Base-by-base conservation (phyloP, 92 coral and sea anemone species). In the Epizoanthus fatuus region DNA sequence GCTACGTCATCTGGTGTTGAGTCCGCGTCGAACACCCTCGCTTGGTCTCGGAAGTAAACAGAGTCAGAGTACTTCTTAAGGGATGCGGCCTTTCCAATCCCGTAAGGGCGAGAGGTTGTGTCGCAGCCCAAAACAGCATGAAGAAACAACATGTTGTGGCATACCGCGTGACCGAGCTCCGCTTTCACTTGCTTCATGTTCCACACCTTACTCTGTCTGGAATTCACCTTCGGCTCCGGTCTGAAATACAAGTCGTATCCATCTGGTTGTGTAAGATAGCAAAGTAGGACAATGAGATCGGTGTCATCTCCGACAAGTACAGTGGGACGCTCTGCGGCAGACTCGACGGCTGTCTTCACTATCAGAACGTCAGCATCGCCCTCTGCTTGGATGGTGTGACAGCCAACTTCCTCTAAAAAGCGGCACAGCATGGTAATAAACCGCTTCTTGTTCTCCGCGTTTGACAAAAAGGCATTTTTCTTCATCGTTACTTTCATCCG, bases 231-330 rank as follows among this genome's bases (percentile, higher is more conserved):
- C 54, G 79, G 58, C 51, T 70, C 69, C 29, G 86, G 70, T 45
- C 69, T 55, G 68, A 69, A 69, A 35, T 69, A 69, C 19, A 69
- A 69, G 86, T 55, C 79, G 64, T 67, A 39, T 44, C 65, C 79
- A 38, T 69, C 86, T 82, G 67, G 6, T 55, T 3, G 77, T 20
- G 44, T 29, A 72, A 51, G 86, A 81, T 53, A 81, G 67, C 86
- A 81, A 35, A 81, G 78, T 29, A 67, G 66, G 66, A 81, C 14
- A 59, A 81, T 4, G 2, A 81, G 86, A 16, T 81, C 86, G 1
- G 86, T 68, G 54, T 59, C 83, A 39, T 80, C 85, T 58, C 85
- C 58, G 3, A 80, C 75, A 39, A 80, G 85, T 16, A 60, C 74
- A 53, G 85, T 80, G 8, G 53, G 71, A 14, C 52, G 15, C 9